Evolutionary conservation across 2,113 vertebrate species (phyloP), one percentile per base, ranked within the genome.

Genomic region (Parus major): DNA sequence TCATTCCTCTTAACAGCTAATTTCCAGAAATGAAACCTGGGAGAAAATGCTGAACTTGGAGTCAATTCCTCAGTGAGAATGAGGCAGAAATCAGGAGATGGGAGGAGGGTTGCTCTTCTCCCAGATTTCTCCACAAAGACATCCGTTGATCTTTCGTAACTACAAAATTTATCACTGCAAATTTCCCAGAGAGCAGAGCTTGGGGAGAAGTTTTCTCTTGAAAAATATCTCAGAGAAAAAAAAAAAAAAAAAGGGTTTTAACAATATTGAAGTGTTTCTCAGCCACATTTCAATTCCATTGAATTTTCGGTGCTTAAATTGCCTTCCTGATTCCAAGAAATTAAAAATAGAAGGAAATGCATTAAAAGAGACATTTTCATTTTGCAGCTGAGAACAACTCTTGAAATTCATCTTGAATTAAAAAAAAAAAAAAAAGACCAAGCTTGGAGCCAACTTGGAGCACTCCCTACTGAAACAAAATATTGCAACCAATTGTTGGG

Each of bases 281-380:
- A 82, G 53, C 24, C 20, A 68, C 44, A 22, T 93, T 93, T 90
- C 17, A 55, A 49, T 65, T 60, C 60, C 53, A 47, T 14, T 80
- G 57, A 60, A 52, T 65, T 86, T 90, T 94, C 0, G 1, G 66
- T 69, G 22, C 42, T 80, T 53, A 83, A 80, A n/a, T 61, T 90
- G n/a, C 53, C 31, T 69, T 69, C 41, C 10, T 64, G 50, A 95
- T 61, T 90, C 82, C 82, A 86, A 92, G 36, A 96, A 90, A 91
- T 81, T 89, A 88, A 94, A 96, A 92, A 59, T 41, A 84, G 81
- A 86, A 83, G 21, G 56, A 92, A 92, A 77, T 24, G 29, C 42
- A 89, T 81, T 70, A 52, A 53, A 81, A 78, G 21, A 66, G 56
- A 50, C 52, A 11, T 86, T 86, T 91, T 77, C 42, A 66, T 91